Evolutionary conservation across 2,797 vertebrate genomes (phyloP), one percentile per base, ranked within the genome.

Genomic region (Todus mexicanus): DNA sequence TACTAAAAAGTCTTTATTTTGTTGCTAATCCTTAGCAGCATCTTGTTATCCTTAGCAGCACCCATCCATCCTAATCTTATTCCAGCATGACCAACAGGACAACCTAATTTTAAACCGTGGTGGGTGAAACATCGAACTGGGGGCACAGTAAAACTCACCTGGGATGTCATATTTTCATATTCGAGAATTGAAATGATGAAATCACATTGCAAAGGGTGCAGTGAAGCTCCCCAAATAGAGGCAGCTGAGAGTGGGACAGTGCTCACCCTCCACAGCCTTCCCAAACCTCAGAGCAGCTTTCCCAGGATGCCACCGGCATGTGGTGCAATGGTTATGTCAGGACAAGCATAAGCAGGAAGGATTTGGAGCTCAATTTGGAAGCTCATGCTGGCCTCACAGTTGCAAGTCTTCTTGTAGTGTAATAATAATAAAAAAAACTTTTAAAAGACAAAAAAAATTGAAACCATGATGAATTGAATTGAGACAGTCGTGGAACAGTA

Each of bases 241-340:
- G 6, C 8, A 14, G 38, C 42, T 37, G 45, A 29, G 18, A 31
- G 15, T 53, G 47, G 75, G 20, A 26, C 33, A 43, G 13, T 0
- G 1, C 20, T 48, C 5, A 26, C 4, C 33, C 59, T 25, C 7
- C 1, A 1, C 25, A 33, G 40, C 59, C 38, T 25, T 59, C 66
- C 54, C 60, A 57, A 76, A 71, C 6, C 37, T 60, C n/a, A 53
- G 1, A 64, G n/a, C 29, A 33, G 74, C 65, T 50, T 40, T 48
- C 43, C 20, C 10, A 38, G 25, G 35, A 17, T 13, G 38, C 27
- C n/a, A 15, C 1, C 1, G 2, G 9, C 27, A 6, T 1, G 29
- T 4, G 20, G 21, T 19, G 13, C 35, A 18, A 6, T 4, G 19
- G 33, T 43, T 10, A 48, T 5, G 50, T 38, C 8, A 72, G 7